Evolutionary conservation across 2,888 invertebrate species (phyloP).

Genomic region (Ornithoptera priamus): DNA sequence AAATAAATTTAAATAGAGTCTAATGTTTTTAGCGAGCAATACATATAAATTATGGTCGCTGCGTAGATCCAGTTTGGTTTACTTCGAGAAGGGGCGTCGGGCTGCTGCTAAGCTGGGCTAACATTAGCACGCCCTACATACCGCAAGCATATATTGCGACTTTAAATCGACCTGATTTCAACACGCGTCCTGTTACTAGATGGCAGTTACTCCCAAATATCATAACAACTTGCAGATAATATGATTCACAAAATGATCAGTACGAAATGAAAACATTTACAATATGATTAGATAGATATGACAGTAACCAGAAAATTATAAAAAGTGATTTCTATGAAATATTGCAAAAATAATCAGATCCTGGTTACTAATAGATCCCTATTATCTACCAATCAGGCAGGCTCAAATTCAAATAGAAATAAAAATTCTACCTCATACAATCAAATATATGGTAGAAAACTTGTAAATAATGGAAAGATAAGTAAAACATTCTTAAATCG

Average conservation of each 20-base stretch:
- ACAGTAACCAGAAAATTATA: no score
- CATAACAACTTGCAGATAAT: conserved; percentile 4
- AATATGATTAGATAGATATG: no score
- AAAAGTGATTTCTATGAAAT: no score
- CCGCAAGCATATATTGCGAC: conserved; percentile 60
- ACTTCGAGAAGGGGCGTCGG: conserved; percentile 51
- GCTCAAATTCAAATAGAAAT: no score
- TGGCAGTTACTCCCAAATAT: conserved; percentile 33
- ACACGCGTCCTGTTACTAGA: conserved; percentile 45
- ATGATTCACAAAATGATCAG: conserved; percentile 1
- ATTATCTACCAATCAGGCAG: no score
- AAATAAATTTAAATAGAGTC: no score
- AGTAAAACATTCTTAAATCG: no score
- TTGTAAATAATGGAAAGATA: no score
- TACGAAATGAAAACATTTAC: not conserved
- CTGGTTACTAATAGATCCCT: no score
- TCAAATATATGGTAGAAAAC: no score
- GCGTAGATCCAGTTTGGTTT: conserved; percentile 41
- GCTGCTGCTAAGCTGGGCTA: conserved; percentile 59
- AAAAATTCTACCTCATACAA: no score
- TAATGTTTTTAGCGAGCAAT: conserved; percentile 30
- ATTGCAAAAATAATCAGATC: no score
- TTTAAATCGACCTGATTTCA: conserved; percentile 69
- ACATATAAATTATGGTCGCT: conserved; percentile 35
- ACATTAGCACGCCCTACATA: conserved; percentile 73